These are phyloP conservation scores for Oreonectes daqikongensis DNA, from an alignment of 2,797 vertebrate genomes.

Conservation along the genomic window DNA sequence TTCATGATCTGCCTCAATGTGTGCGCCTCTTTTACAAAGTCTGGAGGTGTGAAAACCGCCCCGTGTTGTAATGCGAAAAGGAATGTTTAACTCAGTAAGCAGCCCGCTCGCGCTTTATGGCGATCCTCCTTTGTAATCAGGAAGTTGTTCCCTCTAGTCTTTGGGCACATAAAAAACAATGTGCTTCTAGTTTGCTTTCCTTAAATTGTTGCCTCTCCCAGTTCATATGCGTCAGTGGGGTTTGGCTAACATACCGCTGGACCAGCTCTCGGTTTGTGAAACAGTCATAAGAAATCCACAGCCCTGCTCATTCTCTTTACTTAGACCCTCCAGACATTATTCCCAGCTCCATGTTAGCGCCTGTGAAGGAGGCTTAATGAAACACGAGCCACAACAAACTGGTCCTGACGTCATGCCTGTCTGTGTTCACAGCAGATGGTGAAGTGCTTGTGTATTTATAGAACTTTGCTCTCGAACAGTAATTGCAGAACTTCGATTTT, in stretches of 20 bases:
- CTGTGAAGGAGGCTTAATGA: slow-evolving; percentile 50
- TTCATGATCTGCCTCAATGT: not conserved
- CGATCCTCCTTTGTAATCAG: slow-evolving; percentile 57
- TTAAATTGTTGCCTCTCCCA: slow-evolving; percentile 58
- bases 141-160: slow-evolving; percentile 52
- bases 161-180: slow-evolving; percentile 52
- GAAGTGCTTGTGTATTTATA: slow-evolving; percentile 48
- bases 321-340: slow-evolving; percentile 52
- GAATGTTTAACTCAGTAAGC: slow-evolving; percentile 49
- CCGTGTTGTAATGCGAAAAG: slow-evolving; percentile 39
- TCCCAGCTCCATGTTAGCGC: slow-evolving; percentile 45
- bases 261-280: slow-evolving; percentile 50
- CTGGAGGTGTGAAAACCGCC: slow-evolving; percentile 46
- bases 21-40: slow-evolving; percentile 34
- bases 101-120: slow-evolving; percentile 49
- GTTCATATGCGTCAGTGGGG: slow-evolving; percentile 55
- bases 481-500: slow-evolving; percentile 40
- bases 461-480: slow-evolving; percentile 49
- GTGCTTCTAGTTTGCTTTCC: slow-evolving; percentile 52
- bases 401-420: slow-evolving; percentile 56
- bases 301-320: slow-evolving; percentile 56
- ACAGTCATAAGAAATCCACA: slow-evolving; percentile 53
- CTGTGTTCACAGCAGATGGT: slow-evolving; percentile 51
- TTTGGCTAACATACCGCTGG: slow-evolving; percentile 52
- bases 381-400: slow-evolving; percentile 59